These are phyloP conservation scores for Mythimna impura DNA, from an alignment of 2,888 invertebrate species.

Conservation along the genomic window DNA sequence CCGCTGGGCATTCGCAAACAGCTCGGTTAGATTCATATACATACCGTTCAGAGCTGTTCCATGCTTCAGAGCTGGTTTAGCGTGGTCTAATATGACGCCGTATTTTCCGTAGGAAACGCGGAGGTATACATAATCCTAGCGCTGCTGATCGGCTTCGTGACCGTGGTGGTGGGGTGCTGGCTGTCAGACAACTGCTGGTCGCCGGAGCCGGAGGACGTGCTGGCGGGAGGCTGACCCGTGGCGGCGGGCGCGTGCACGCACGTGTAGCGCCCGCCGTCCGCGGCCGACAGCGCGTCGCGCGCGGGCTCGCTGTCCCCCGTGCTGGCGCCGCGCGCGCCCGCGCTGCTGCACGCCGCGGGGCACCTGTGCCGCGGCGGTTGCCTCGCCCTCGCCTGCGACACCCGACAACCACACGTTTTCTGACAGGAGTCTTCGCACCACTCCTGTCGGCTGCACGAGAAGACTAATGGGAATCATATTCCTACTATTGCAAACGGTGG, in stretches of 20 bases:
- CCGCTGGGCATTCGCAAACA: constrained; percentile 93
- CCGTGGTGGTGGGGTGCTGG: constrained; percentile 94
- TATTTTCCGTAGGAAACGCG: constrained; percentile 91
- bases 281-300: constrained; percentile 81
- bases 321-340: constrained; percentile 79
- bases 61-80: background rate
- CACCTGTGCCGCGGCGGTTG: constrained; percentile 84
- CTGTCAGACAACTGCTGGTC: constrained; percentile 95
- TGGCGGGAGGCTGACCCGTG: constrained; percentile 93
- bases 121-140: constrained; percentile 94
- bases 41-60: constrained; percentile 25
- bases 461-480: constrained; percentile 84
- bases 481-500: constrained; percentile 82
- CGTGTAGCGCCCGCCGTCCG: constrained; percentile 89
- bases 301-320: constrained; percentile 84
- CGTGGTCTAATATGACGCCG: constrained; percentile 5
- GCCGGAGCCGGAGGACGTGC: constrained; percentile 92
- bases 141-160: constrained; percentile 93
- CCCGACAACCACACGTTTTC: constrained; percentile 76
- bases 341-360: constrained; percentile 81
- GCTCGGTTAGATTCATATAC: constrained; percentile 85
- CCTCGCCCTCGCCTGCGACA: constrained; percentile 80
- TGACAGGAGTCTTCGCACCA: constrained; percentile 79
- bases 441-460: constrained; percentile 83
- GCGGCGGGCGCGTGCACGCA: constrained; percentile 91